A percentile compares a stretch with the other conserved stretches of the same genome.
phyloP scores from a whole-genome alignment of 2,888 invertebrate species.

The Dicyrtoma fusca region DNA sequence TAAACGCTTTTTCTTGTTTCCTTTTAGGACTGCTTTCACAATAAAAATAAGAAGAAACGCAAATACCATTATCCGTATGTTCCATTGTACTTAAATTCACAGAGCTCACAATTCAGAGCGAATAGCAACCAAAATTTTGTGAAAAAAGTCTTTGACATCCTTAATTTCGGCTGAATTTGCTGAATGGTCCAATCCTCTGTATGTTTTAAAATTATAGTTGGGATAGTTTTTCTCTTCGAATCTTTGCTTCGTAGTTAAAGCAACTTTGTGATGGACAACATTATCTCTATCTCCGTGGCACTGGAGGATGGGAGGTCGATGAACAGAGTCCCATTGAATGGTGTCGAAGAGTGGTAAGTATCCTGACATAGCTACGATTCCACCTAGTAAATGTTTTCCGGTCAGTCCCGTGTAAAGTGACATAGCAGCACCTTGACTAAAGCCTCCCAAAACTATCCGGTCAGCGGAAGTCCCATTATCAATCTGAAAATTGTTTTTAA shows the following conservation, averaged over 20 bases:
- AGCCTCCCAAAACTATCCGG: slow-evolving; percentile 88
- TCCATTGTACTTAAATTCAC: no score
- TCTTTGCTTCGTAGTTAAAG: slow-evolving; percentile 10
- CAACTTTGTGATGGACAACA: slow-evolving; percentile 69
- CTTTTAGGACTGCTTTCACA: no score
- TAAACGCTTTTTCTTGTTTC: no score
- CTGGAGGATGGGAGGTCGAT: slow-evolving; percentile 48
- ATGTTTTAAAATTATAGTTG: slow-evolving; percentile 34
- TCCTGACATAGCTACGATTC: slow-evolving; percentile 86
- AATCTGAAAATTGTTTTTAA: slow-evolving; percentile 23
- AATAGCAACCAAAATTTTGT: slow-evolving; percentile 20
- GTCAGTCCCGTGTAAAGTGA: slow-evolving; percentile 92
- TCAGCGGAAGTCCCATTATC: slow-evolving; percentile 74
- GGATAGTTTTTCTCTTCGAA: slow-evolving; percentile 30
- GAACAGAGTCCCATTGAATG: slow-evolving; percentile 39
- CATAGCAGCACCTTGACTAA: slow-evolving; percentile 96
- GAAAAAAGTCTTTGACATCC: slow-evolving; percentile 36
- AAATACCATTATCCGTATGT: no score
- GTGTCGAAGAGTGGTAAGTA: slow-evolving; percentile 88
- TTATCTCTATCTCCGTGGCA: slow-evolving; percentile 91
- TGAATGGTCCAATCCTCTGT: slow-evolving; percentile 37
- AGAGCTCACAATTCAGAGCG: slow-evolving; percentile 30
- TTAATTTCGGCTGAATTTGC: slow-evolving; percentile 29
- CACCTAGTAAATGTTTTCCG: slow-evolving; percentile 79
- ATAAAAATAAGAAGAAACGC: no score